These are phyloP conservation scores for Drosophila limbata DNA, from an alignment of 2,888 invertebrate species.

Conservation along the genomic window DNA sequence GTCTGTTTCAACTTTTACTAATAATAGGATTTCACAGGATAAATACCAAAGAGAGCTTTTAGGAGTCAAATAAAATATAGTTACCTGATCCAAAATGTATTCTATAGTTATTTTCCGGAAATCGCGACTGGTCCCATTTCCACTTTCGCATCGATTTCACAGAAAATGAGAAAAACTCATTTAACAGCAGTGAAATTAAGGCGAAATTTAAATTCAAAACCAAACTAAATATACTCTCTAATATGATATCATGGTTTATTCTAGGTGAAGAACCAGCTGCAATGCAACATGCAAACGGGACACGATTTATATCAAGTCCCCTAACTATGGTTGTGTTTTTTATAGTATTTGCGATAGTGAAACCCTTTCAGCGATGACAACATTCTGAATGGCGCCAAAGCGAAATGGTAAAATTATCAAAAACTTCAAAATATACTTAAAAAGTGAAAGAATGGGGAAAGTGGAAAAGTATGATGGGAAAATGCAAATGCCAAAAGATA, in stretches of 20 bases:
- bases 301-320: slow-evolving; percentile 63
- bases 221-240: neutral
- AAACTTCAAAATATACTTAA: slow-evolving; percentile 34
- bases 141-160: neutral
- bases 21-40: too few relatives aligned
- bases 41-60: too few relatives aligned
- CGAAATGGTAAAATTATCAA: slow-evolving; percentile 26
- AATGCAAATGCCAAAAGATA: slow-evolving; percentile 22
- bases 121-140: neutral
- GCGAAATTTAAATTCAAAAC: neutral
- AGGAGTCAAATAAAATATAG: too few relatives aligned
- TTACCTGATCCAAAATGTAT: too few relatives aligned
- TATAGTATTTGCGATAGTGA: slow-evolving; percentile 69
- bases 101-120: too few relatives aligned
- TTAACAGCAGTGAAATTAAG: neutral
- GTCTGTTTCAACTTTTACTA: too few relatives aligned
- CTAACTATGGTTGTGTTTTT: slow-evolving; percentile 82
- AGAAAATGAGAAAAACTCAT: neutral
- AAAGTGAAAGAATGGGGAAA: slow-evolving; percentile 18
- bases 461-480: slow-evolving; percentile 17
- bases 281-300: slow-evolving; percentile 84
- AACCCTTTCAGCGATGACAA: slow-evolving; percentile 77
- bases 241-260: neutral
- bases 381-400: slow-evolving; percentile 38
- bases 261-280: slow-evolving; percentile 85